Conservation (phyloP, 2,113 vertebrate species). For the Antigone vipio region DNA sequence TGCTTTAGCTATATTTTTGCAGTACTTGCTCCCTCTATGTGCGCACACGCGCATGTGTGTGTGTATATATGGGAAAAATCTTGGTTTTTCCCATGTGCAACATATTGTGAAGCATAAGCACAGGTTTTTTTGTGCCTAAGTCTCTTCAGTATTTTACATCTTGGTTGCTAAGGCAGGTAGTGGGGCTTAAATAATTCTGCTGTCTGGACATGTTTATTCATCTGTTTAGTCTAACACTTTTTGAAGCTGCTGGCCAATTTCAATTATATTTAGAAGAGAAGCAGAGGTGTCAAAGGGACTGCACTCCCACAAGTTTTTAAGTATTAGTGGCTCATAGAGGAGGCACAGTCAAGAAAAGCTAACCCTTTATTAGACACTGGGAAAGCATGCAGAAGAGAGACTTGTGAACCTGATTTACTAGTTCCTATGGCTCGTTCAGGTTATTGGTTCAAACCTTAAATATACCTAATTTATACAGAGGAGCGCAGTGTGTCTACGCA, state of each 20-base stretch:
- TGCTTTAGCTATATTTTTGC: not conserved
- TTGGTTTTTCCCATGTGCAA: not conserved
- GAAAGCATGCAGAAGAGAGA: not conserved
- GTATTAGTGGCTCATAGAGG: not conserved
- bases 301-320: not conserved
- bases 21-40: not conserved
- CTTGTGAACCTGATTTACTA: not conserved
- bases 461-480: not conserved
- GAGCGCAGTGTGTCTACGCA: not conserved
- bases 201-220: not conserved
- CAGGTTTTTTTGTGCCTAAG: not conserved
- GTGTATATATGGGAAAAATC: not conserved
- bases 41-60: fast-evolving
- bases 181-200: not conserved
- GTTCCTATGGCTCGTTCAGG: not conserved
- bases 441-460: slow-evolving; percentile 7
- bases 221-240: not conserved
- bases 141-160: not conserved
- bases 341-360: not conserved
- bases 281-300: not conserved
- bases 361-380: not conserved
- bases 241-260: not conserved
- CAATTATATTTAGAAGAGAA: not conserved
- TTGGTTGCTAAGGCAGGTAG: not conserved
- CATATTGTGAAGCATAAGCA: not conserved